Conservation (phyloP, 1,140 invertebrate species). For the Eufriesea mexicana region DNA sequence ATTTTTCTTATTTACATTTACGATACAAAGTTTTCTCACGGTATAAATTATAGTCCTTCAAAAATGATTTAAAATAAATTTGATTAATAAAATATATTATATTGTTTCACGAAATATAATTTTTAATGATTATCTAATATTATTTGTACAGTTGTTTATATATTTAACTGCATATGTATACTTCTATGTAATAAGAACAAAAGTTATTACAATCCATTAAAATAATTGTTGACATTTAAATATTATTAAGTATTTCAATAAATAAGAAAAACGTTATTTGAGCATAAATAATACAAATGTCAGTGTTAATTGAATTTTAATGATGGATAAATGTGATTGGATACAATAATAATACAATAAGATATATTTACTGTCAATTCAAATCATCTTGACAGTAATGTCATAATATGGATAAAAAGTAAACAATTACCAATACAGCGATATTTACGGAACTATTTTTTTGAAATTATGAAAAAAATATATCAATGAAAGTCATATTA, state of each 20-base stretch:
- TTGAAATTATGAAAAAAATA: not conserved
- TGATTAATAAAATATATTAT: not conserved
- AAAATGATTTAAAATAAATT: not conserved
- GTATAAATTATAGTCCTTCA: not conserved
- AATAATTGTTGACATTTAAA: not conserved
- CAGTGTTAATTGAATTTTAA: not conserved
- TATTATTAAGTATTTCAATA: not conserved
- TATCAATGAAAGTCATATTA: slow-evolving; percentile 8
- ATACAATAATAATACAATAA: not conserved
- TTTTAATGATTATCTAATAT: not conserved
- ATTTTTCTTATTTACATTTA: not conserved
- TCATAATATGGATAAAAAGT: not conserved
- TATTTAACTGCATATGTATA: not conserved
- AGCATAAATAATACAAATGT: not conserved
- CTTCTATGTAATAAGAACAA: not conserved
- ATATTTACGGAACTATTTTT: not conserved
- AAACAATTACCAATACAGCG: not conserved
- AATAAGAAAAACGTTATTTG: not conserved
- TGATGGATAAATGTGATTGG: not conserved
- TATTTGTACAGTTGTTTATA: not conserved
- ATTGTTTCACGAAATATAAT: not conserved
- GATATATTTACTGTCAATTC: slow-evolving; percentile 1
- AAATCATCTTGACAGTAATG: not conserved
- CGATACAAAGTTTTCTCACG: not conserved
- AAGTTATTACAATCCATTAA: not conserved